Evolutionary conservation across 1,140 invertebrate species (phyloP), one percentile per base, ranked within the genome.

Genomic region (Bathynomus jamesi): DNA sequence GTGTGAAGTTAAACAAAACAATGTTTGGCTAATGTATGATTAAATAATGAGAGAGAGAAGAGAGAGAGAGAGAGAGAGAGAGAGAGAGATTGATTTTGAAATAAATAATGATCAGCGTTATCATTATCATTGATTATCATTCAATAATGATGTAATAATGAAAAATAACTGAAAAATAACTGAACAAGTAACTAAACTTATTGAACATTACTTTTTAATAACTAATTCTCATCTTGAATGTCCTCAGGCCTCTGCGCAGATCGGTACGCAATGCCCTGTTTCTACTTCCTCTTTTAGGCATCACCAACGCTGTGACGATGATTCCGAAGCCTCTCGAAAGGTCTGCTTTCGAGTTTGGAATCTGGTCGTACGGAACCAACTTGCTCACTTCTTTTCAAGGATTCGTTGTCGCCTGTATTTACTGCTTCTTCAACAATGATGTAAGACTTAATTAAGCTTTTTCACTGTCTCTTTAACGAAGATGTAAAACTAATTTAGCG

Each of bases 361-460:
- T 91, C 0, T 95, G 92, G 91, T 89, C 88, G 0, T 94, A 92
- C 80, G 84, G 85, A 0, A 89, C 90, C 0, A 89, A 93, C 79
- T 90, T 93, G 76, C 83, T 95, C 8, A 87, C 87, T 3, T 92
- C 91, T 0, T 94, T 93, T 79, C 91, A 95, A 84, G 93, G 93
- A 4, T 89, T 94, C 70, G 90, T 94, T 78, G 89, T 95, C 30
- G 88, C 91, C 0, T 85, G 89, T 4, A 83, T 94, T 27, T 95
- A 95, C 80, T 96, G 93, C 80, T 94, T 95, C 78, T 82, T 92
- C 32, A 95, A 95, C 78, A 90, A 89, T 65, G 93, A 96, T 87
- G 92, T 94, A 83, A 87, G 73, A 68, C 7, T 8, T 1, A 31
- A 21, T 11, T n/a, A n/a, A 53, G 46, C 46, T 53, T 11, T n/a